phyloP scores from a whole-genome alignment of 2,113 vertebrate species.

The Drymodes brunneopygia region DNA sequence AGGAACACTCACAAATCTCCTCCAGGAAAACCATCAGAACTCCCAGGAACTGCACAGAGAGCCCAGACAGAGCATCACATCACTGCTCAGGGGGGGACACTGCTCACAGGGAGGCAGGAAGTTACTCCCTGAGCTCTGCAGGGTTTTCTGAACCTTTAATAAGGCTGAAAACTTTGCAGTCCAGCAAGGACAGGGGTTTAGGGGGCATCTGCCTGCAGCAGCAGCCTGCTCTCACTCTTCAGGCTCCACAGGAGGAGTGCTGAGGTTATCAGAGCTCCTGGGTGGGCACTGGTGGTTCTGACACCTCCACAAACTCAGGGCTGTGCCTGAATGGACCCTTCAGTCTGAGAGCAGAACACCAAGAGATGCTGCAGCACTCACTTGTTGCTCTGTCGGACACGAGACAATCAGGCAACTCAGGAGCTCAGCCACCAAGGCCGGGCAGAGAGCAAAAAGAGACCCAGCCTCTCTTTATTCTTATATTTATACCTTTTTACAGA shows the following conservation, averaged over 20 bases:
- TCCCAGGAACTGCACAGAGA: neutral
- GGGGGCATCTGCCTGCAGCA: neutral
- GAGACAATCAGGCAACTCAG: no score
- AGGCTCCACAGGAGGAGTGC: neutral
- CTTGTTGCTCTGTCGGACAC: no score
- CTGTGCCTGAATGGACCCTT: neutral
- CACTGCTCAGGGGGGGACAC: neutral
- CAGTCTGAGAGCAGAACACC: neutral
- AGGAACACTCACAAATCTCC: slow-evolving; percentile 43
- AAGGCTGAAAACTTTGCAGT: neutral
- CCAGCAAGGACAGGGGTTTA: neutral
- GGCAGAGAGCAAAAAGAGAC: no score
- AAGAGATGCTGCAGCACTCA: neutral
- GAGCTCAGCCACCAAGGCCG: no score
- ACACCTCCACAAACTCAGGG: neutral
- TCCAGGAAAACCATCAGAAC: slow-evolving; percentile 14
- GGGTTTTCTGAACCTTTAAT: neutral
- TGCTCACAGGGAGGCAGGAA: neutral
- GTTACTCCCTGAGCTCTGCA: neutral
- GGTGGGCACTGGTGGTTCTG: neutral
- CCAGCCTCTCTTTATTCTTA: no score
- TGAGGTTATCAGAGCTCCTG: neutral
- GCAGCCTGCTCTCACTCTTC: neutral
- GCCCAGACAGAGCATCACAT: neutral
- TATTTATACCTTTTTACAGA: no score